phyloP scores from a whole-genome alignment of 2,113 vertebrate genomes.

The Taurulus bubalis region DNA sequence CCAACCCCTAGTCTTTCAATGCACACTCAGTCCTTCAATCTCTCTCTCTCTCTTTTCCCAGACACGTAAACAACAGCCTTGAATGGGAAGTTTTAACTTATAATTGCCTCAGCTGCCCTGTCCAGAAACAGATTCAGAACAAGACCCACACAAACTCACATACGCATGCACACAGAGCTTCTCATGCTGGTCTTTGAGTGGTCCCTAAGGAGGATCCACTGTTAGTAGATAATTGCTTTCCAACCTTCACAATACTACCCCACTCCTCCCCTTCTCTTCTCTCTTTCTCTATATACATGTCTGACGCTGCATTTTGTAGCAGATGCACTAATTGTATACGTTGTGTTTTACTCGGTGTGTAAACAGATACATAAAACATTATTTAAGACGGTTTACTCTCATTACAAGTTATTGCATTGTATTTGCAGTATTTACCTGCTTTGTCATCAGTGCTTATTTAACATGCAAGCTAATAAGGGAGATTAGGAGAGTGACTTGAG shows the following conservation, averaged over 20 bases:
- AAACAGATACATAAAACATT: slow-evolving; percentile 1
- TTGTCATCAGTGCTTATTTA: slow-evolving; percentile 40
- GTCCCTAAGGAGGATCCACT: slow-evolving; percentile 52
- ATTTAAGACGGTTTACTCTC: not conserved
- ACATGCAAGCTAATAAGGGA: slow-evolving; percentile 45
- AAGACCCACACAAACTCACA: slow-evolving; percentile 44
- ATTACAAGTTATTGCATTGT: slow-evolving; percentile 3
- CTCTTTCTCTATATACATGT: not conserved
- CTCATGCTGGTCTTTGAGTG: slow-evolving; percentile 32
- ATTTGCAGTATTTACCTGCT: slow-evolving; percentile 14
- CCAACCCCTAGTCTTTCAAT: not conserved
- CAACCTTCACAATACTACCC: slow-evolving; percentile 43
- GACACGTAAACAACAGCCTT: slow-evolving; percentile 23
- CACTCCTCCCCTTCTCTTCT: slow-evolving; percentile 5
- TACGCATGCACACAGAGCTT: slow-evolving; percentile 20
- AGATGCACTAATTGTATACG: not conserved
- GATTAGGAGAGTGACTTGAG: slow-evolving; percentile 29
- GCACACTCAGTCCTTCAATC: not conserved
- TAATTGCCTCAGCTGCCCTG: slow-evolving; percentile 59
- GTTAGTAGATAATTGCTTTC: slow-evolving; percentile 72
- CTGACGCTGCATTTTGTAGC: slow-evolving; percentile 24
- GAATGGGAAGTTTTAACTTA: slow-evolving; percentile 47
- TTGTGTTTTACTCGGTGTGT: not conserved
- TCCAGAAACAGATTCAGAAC: slow-evolving; percentile 45
- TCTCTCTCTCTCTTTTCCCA: not conserved